Base-by-base conservation (phyloP, 2,113 vertebrate species). In the Oceanites oceanicus region DNA sequence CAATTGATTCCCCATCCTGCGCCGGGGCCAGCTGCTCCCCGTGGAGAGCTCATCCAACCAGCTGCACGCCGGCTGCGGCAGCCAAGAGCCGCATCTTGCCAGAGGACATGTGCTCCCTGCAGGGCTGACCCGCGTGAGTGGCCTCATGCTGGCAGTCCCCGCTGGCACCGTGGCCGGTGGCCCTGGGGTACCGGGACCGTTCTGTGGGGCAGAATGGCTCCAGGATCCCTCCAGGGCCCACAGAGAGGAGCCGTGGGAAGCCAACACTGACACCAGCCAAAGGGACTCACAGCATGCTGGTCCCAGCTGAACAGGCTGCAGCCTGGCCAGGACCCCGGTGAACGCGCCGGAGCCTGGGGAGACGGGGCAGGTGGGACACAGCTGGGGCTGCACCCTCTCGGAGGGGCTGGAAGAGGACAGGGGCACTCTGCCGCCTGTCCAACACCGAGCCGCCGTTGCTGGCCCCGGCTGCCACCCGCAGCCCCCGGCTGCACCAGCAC, bases 101-200 rank as follows among this genome's bases (percentile, higher is more conserved):
- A 82, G 68, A 61, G 88, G 70, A 52, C 3, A 0, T 13, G 23
- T 86, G 38, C 47, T 92, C n/a, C 75, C 82, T 59, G 71, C 92
- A 73, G 86, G 66, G 59, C 84, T 62, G 92, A 63, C 90, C 89
- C 1, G 1, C 34, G 21, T 7, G 42, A n/a, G 27, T 10, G 5
- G 63, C 49, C 36, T 12, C 5, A 50, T 20, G 10, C 52, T 4
- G 25, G 3, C 40, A 52, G 55, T 13, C 82, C 68, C 73, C 1
- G 3, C 72, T 59, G 75, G 38, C n/a, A 71, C 53, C 0, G 0
- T 15, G 29, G 40, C 44, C 0, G 0, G 29, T 18, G 36, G 26
- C n/a, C 70, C 61, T 9, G 29, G 10, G 44, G 50, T 8, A 15
- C 40, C 1, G 17, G 36, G 15, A 42, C 56, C 76, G 84, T 47